Evolutionary conservation across 2,888 invertebrate genomes (phyloP).

Genomic region (Morpho deidamia): DNA sequence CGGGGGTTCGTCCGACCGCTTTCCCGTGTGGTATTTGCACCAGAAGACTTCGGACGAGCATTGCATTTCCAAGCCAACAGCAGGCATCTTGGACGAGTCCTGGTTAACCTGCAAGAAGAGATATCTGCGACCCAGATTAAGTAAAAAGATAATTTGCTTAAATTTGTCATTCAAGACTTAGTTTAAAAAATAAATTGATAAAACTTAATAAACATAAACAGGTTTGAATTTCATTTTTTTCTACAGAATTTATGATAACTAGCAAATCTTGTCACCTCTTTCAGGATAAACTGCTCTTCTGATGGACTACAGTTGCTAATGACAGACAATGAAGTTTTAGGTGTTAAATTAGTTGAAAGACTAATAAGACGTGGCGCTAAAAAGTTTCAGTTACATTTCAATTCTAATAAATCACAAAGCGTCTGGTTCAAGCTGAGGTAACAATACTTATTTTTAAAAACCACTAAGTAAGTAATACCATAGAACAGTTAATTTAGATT

Average conservation of each 20-base stretch:
- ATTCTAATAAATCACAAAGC: conserved; percentile 17
- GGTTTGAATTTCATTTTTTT: too few species aligned
- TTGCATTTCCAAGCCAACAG: conserved; percentile 42
- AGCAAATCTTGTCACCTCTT: not conserved
- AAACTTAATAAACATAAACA: too few species aligned
- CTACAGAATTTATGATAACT: too few species aligned
- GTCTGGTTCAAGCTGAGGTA: conserved; percentile 28
- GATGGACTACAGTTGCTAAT: conserved; percentile 29
- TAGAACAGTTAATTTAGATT: too few species aligned
- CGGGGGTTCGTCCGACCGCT: conserved; percentile 49
- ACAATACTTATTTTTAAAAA: not conserved
- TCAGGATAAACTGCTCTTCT: conserved; percentile 10
- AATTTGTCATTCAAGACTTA: too few species aligned
- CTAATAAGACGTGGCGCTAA: conserved; percentile 41
- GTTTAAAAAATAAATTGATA: too few species aligned
- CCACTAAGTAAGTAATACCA: too few species aligned
- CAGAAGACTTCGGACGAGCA: conserved; percentile 39
- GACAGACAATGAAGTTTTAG: conserved; percentile 34
- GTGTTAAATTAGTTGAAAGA: conserved; percentile 36
- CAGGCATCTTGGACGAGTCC: conserved; percentile 36
- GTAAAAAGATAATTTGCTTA: conserved; percentile 11
- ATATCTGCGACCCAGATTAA: conserved; percentile 22
- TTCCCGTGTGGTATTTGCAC: conserved; percentile 37
- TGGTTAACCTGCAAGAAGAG: conserved; percentile 33
- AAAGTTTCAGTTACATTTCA: conserved; percentile 31